phyloP scores from a whole-genome alignment of 2,113 vertebrate species.

The Heterotilapia buettikoferi region DNA sequence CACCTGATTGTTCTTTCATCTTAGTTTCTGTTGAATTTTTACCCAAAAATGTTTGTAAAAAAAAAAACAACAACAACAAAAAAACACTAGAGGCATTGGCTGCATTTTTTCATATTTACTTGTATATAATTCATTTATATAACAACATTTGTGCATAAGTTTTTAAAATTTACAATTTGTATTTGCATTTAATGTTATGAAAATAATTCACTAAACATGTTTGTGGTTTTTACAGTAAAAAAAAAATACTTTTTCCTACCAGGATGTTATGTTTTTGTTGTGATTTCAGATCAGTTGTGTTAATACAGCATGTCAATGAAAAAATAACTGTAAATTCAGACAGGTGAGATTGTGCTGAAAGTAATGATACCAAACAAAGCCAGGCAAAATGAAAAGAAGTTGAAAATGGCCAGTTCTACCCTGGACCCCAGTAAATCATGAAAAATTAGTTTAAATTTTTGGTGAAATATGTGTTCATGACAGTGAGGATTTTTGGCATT shows the following conservation, averaged over 20 bases:
- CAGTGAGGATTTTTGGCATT: neutral
- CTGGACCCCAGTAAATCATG: neutral
- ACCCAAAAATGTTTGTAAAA: neutral
- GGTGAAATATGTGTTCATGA: neutral
- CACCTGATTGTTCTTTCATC: neutral
- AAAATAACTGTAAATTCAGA: neutral
- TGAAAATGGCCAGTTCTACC: neutral
- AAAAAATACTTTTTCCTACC: neutral
- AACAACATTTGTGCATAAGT: neutral
- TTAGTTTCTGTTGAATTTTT: neutral
- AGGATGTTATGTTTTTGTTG: neutral
- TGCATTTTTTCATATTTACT: neutral
- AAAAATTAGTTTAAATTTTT: neutral
- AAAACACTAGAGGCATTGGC: neutral
- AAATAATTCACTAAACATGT: neutral
- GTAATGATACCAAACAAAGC: neutral
- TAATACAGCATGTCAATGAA: neutral
- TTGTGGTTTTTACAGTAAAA: neutral
- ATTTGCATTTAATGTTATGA: neutral
- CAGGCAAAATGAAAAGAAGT: neutral
- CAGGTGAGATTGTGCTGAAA: neutral
- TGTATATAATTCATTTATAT: neutral
- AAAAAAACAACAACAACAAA: rapidly evolving
- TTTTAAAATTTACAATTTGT: neutral
- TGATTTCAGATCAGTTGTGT: neutral